A percentile compares a stretch with the other conserved stretches of the same genome.
Conservation (phyloP, 2,888 invertebrate genomes). For the Eupeodes luniger region DNA sequence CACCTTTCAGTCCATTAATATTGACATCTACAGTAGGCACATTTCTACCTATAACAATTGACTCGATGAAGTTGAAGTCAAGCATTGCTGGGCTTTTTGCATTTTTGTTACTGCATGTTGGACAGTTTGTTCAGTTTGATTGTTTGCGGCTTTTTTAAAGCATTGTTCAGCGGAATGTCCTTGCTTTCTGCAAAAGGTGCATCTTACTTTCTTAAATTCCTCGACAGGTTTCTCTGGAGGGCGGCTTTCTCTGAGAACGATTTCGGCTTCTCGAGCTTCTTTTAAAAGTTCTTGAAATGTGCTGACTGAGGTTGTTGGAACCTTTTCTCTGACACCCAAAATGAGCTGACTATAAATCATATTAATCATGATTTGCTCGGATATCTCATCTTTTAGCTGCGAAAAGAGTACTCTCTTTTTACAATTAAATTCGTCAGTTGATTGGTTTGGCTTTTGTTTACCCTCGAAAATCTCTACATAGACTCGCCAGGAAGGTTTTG, state of each 20-base stretch:
- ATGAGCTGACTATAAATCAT: background rate
- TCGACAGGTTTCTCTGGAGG: slow-evolving; percentile 3
- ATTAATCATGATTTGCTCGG: slow-evolving; percentile 13
- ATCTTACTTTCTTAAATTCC: slow-evolving; percentile 9
- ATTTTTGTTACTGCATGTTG: slow-evolving; percentile 38
- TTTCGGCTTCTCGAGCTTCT: background rate
- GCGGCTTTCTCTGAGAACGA: slow-evolving; percentile 5
- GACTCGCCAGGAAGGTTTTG: no score
- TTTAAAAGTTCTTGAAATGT: no score
- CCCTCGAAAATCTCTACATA: no score
- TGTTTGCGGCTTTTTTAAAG: background rate
- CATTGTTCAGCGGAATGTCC: background rate
- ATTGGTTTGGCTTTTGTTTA: no score
- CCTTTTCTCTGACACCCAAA: background rate
- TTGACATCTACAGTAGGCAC: slow-evolving; percentile 29
- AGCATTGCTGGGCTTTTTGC: slow-evolving; percentile 29
- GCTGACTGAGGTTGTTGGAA: background rate
- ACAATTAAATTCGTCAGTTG: background rate
- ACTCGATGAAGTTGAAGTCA: slow-evolving; percentile 37
- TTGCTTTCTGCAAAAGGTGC: slow-evolving; percentile 9
- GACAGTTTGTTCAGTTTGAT: slow-evolving; percentile 29
- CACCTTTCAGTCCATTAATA: slow-evolving; percentile 25
- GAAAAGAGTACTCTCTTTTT: background rate
- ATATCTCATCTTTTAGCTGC: slow-evolving; percentile 4
- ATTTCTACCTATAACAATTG: slow-evolving; percentile 24